These are phyloP conservation scores for Caenorhabditis panamensis DNA, from an alignment of 2,888 invertebrate species.

Conservation along the genomic window DNA sequence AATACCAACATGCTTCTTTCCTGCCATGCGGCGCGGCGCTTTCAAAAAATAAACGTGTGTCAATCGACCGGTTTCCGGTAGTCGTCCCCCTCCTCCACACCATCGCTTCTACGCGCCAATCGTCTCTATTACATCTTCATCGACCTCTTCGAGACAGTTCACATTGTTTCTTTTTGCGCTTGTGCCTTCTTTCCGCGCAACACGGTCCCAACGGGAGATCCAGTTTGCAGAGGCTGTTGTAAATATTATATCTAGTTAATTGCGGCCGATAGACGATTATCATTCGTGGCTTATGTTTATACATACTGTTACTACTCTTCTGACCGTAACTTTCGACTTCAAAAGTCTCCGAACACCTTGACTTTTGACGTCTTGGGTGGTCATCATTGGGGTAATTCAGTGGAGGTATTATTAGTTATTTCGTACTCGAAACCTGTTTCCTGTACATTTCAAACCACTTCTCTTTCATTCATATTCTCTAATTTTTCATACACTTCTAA, in stretches of 20 bases:
- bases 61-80: conserved; percentile 47
- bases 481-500: too few species aligned
- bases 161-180: conserved; percentile 27
- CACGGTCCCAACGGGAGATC: conserved; percentile 14
- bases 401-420: neutral
- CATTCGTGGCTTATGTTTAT: conserved; percentile 13
- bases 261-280: conserved; percentile 38
- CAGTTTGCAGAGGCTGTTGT: conserved; percentile 41
- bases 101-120: neutral
- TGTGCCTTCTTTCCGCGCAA: neutral
- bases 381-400: too few species aligned
- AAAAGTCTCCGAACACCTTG: neutral
- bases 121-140: conserved; percentile 52
- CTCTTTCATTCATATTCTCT: neutral
- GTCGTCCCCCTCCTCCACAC: neutral
- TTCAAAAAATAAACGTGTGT: conserved; percentile 9
- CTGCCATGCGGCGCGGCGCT: neutral
- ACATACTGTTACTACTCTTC: conserved; percentile 4
- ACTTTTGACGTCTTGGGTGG: neutral
- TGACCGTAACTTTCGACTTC: neutral
- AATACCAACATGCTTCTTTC: conserved; percentile 17
- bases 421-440: neutral
- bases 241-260: conserved; percentile 57
- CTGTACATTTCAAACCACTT: neutral
- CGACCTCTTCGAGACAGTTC: conserved; percentile 16